Conservation (phyloP, 2,797 vertebrate species). For the Peromyscus aztecus region DNA sequence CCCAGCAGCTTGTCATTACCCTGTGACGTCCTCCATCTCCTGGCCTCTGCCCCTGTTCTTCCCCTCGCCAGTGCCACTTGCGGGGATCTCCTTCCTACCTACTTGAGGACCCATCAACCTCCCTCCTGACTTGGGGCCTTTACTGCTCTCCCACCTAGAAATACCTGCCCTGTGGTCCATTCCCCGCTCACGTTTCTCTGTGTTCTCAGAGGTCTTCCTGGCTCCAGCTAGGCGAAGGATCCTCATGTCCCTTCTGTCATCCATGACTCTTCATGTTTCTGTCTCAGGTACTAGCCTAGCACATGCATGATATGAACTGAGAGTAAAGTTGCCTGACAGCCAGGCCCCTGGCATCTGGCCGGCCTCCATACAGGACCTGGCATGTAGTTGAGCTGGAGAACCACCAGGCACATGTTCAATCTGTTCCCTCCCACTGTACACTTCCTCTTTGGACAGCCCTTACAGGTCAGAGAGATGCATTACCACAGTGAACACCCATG, state of each 20-base stretch:
- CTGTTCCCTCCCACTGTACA: neutral
- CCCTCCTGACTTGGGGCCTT: neutral
- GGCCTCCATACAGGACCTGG: neutral
- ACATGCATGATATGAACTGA: too few relatives aligned
- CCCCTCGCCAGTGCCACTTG: neutral
- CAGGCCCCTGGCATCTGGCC: neutral
- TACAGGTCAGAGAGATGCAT: neutral
- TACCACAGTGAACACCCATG: neutral
- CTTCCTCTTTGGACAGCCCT: neutral
- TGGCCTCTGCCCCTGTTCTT: neutral
- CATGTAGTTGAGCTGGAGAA: neutral
- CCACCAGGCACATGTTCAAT: accelerated
- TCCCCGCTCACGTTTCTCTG: neutral
- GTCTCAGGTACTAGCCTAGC: too few relatives aligned
- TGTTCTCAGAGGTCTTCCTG: neutral
- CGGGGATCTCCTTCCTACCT: too few relatives aligned
- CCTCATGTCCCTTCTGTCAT: accelerated
- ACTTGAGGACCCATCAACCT: neutral
- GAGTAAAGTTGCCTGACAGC: neutral
- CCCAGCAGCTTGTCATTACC: accelerated
- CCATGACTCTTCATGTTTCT: too few relatives aligned
- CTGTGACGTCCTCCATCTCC: neutral
- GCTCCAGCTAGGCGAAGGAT: too few relatives aligned
- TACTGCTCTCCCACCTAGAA: neutral
- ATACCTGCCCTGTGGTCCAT: neutral